A percentile compares a stretch with the other conserved stretches of the same genome.
These are phyloP conservation scores for Drosophila ananassae DNA, from an alignment of 1,140 invertebrate species.

Conservation along the genomic window DNA sequence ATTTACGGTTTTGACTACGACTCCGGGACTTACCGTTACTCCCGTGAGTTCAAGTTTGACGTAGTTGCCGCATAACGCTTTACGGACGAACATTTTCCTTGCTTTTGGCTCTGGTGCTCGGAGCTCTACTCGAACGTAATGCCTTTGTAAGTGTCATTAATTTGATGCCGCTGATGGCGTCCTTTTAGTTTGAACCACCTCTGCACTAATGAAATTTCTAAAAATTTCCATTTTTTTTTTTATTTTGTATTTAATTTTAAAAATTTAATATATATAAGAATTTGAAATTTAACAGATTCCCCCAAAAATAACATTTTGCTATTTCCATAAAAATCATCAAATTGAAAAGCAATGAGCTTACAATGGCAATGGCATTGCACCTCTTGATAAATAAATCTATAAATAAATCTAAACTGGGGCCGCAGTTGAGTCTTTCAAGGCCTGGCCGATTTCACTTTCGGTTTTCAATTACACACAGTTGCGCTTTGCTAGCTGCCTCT, in stretches of 20 bases:
- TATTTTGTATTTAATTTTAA: not conserved
- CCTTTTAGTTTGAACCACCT: not conserved
- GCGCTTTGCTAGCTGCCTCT: conserved; percentile 19
- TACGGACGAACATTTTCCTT: no score
- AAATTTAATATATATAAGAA: not conserved
- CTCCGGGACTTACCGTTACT: no score
- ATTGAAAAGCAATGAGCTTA: not conserved
- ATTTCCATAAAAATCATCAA: not conserved
- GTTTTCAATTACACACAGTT: conserved; percentile 70
- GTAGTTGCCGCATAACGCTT: no score
- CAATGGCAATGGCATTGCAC: not conserved
- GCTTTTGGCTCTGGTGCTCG: conserved; percentile 1
- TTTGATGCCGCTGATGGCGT: conserved; percentile 38
- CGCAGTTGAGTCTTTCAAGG: conserved; percentile 59
- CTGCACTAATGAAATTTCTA: conserved; percentile 3
- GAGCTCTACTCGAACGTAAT: conserved; percentile 55
- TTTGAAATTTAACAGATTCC: not conserved
- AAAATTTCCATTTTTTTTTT: not conserved
- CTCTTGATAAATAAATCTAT: conserved; percentile 57
- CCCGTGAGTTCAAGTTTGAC: no score
- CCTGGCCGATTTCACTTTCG: conserved; percentile 78
- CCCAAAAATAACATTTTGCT: not conserved
- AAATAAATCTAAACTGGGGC: conserved; percentile 58
- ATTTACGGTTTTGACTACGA: no score
- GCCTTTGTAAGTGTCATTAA: conserved; percentile 62